Base-by-base conservation (phyloP, 2,888 invertebrate genomes). In the Eurois occulta region DNA sequence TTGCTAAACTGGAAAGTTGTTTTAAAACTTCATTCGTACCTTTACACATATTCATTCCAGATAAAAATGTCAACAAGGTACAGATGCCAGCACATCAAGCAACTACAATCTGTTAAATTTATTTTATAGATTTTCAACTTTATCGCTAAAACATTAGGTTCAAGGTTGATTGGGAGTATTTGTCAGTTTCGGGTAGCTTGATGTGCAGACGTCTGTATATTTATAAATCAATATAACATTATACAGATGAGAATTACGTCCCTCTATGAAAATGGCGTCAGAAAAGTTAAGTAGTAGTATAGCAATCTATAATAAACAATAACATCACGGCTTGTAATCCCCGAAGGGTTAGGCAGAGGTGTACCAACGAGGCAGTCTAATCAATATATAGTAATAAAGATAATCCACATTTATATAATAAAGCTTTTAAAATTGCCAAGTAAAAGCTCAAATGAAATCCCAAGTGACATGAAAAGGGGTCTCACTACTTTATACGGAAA, bases 371-470 rank as follows among this genome's bases (percentile, higher is more conserved):
- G 18, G 18, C 46, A 46, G 46, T 46, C 18, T 46, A 18, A 46
- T 41, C 41, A 41, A 41, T 41, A 11, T 41, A 41, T 41, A 41
- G 41, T 41, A 41, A 41, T 41, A 41, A 41, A 41, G 10, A 38
- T 38, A 38, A 41, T 41, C 13, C 58, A 58, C 52, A 3, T 10
- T 10, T n/a, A 21, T 28, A 60, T 24, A 18, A 32, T 32, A 74
- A 41, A 48, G 8, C n/a, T 43, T 35, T 38, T 66, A 35, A 46
- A 62, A 62, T 24, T 10, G 5, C 10, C 21, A 38, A 38, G 1
- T 46, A 46, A 43, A 71, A 69, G 28, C 52, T 66, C 13, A 69
- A 58, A 77, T 77, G 55, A 88, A 87, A 87, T 80, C 84, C 75
- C 81, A 84, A 58, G 60, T 66, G 43, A 73, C 60, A 72, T 1